Evolutionary conservation across 2,888 invertebrate genomes (phyloP).

Genomic region (Torymus texanus): DNA sequence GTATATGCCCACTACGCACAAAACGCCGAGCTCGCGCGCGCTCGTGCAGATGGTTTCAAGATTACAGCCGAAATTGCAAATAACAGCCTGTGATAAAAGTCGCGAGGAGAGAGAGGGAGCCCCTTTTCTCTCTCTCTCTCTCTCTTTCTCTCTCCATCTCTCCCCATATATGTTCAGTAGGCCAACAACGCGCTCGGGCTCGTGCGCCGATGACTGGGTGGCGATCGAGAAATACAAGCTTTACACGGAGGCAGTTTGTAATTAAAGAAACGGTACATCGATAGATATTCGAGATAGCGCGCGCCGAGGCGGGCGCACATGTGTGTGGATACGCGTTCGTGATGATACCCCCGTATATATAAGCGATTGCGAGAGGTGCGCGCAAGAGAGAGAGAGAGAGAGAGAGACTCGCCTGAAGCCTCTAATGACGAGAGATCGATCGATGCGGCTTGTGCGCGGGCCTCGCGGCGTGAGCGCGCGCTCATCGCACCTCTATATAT

Average conservation of each 20-base stretch:
- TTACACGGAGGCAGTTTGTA: slow-evolving; percentile 61
- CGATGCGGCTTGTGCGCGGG: neutral
- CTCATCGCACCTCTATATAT: slow-evolving; percentile 5
- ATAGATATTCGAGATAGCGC: slow-evolving; percentile 54
- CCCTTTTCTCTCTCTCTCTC: neutral
- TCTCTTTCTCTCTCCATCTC: neutral
- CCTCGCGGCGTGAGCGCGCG: too few relatives aligned
- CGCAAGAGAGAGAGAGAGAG: slow-evolving; percentile 42
- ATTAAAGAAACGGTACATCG: slow-evolving; percentile 68
- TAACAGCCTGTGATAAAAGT: slow-evolving; percentile 48
- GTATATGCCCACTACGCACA: neutral
- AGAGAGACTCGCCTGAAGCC: slow-evolving; percentile 50
- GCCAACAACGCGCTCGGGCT: slow-evolving; percentile 1
- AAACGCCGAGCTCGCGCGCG: slow-evolving; percentile 16
- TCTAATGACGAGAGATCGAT: slow-evolving; percentile 46
- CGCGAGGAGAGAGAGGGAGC: neutral
- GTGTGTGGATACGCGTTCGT: neutral
- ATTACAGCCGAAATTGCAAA: slow-evolving; percentile 53
- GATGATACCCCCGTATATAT: too few relatives aligned
- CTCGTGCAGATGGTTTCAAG: slow-evolving; percentile 32
- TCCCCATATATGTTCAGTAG: slow-evolving; percentile 4
- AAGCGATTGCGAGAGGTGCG: slow-evolving; percentile 47
- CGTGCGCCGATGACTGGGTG: slow-evolving; percentile 32
- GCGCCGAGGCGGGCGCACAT: neutral
- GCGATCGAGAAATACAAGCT: slow-evolving; percentile 37